Evolutionary conservation across 2,888 invertebrate genomes (phyloP).

Genomic region (Pediacus dermestoides): DNA sequence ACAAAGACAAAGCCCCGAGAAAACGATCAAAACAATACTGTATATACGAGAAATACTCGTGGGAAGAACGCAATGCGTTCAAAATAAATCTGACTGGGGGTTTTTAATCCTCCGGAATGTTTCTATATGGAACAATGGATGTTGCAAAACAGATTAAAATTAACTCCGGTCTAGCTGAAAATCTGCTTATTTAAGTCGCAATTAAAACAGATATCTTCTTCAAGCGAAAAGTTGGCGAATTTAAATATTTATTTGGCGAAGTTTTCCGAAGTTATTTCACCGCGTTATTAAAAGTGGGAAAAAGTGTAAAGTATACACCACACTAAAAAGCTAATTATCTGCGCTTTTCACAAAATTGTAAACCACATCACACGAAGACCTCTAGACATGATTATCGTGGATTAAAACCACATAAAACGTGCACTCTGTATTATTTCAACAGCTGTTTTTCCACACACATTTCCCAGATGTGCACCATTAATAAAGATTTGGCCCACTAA

Average conservation of each 20-base stretch:
- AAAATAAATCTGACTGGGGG: constrained; percentile 39
- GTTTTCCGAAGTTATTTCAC: too few species aligned
- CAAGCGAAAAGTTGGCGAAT: constrained; percentile 19
- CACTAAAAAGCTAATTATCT: too few species aligned
- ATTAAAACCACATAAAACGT: constrained; percentile 33
- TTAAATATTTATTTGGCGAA: constrained; percentile 25
- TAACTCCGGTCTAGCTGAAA: constrained; percentile 23
- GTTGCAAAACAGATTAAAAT: constrained; percentile 23
- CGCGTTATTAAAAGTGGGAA: too few species aligned
- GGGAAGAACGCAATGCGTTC: constrained; percentile 36
- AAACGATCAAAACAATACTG: constrained; percentile 29
- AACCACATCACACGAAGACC: too few species aligned
- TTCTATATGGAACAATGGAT: constrained; percentile 26
- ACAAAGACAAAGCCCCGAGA: constrained; percentile 27
- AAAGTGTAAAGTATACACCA: too few species aligned
- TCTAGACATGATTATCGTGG: too few species aligned
- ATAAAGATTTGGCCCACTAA: too few species aligned
- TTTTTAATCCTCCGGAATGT: constrained; percentile 37
- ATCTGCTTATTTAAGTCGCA: constrained; percentile 22
- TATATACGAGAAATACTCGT: constrained; percentile 36
- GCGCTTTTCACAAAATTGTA: too few species aligned
- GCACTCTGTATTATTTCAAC: too few species aligned
- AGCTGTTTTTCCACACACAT: constrained; percentile 29
- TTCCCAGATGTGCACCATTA: constrained; percentile 12
- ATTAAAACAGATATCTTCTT: constrained; percentile 18